A percentile compares a stretch with the other conserved stretches of the same genome.
Conservation (phyloP, 2,888 invertebrate species). For the Chironomus tentans region DNA sequence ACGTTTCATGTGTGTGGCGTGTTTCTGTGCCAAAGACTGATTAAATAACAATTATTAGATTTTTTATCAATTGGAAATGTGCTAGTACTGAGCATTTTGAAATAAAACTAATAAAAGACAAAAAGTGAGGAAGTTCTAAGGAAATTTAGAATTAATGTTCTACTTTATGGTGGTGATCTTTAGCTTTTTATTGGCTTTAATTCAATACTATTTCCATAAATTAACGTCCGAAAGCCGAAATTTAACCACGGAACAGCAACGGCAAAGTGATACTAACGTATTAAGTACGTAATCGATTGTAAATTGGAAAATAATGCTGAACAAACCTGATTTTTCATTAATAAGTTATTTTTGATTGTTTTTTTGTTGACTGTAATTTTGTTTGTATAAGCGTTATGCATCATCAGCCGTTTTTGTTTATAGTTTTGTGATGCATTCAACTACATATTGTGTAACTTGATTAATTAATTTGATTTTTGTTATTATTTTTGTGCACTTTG, state of each 20-base stretch:
- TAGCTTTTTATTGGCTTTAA: slow-evolving; percentile 14
- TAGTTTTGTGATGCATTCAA: background rate
- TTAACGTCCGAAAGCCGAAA: slow-evolving; percentile 5
- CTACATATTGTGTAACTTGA: background rate
- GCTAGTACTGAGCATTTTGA: background rate
- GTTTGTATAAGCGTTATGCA: background rate
- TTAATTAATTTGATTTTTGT: background rate
- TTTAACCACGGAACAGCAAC: slow-evolving; percentile 23
- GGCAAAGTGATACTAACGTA: background rate
- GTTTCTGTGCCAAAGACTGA: too few species aligned
- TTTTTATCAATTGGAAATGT: background rate
- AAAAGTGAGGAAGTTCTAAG: background rate
- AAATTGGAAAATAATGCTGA: too few species aligned
- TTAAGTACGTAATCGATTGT: background rate
- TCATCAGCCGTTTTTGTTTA: background rate
- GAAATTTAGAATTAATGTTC: background rate
- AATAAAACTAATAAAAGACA: background rate
- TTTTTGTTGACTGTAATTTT: background rate
- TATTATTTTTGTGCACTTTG: background rate
- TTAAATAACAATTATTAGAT: background rate
- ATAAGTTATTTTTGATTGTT: background rate
- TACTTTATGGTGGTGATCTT: slow-evolving; percentile 6
- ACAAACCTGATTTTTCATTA: too few species aligned
- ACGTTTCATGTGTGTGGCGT: too few species aligned
- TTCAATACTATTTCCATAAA: slow-evolving; percentile 25